A percentile compares a stretch with the other conserved stretches of the same genome.
Conservation (phyloP, 2,888 invertebrate genomes). For the Archips xylosteana region DNA sequence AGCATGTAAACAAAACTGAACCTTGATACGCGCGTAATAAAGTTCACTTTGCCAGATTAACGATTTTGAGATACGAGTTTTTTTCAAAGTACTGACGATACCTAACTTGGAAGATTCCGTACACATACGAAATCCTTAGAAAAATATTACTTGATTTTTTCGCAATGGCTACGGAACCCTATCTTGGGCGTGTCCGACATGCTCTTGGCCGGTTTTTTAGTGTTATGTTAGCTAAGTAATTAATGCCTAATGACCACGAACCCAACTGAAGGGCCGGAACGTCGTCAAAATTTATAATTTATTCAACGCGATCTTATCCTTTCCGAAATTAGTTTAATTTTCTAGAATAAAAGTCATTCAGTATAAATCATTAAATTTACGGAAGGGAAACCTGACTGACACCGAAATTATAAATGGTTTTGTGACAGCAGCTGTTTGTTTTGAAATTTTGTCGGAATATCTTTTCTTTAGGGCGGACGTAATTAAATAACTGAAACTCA, state of each 20-base stretch:
- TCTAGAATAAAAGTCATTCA: neutral
- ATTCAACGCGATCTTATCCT: slow-evolving; percentile 1
- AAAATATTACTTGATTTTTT: no score
- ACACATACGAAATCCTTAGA: no score
- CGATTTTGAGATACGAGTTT: no score
- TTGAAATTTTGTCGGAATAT: slow-evolving; percentile 17
- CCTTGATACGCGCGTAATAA: no score
- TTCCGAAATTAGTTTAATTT: slow-evolving; percentile 1
- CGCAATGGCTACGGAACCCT: no score
- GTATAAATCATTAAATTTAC: neutral
- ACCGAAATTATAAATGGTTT: slow-evolving; percentile 6
- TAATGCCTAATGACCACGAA: neutral
- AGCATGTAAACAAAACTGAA: no score
- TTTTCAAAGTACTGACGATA: no score
- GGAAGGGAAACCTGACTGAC: slow-evolving; percentile 1
- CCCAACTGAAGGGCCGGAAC: neutral
- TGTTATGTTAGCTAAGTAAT: neutral
- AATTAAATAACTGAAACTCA: slow-evolving; percentile 27
- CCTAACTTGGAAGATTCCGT: no score
- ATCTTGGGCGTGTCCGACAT: no score
- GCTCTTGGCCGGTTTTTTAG: no score
- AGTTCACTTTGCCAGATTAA: no score
- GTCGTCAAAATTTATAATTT: neutral
- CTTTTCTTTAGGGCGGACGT: neutral
- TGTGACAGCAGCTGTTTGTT: slow-evolving; percentile 23